Evolutionary conservation across 2,113 vertebrate genomes (phyloP).

Genomic region (Chionomys nivalis): DNA sequence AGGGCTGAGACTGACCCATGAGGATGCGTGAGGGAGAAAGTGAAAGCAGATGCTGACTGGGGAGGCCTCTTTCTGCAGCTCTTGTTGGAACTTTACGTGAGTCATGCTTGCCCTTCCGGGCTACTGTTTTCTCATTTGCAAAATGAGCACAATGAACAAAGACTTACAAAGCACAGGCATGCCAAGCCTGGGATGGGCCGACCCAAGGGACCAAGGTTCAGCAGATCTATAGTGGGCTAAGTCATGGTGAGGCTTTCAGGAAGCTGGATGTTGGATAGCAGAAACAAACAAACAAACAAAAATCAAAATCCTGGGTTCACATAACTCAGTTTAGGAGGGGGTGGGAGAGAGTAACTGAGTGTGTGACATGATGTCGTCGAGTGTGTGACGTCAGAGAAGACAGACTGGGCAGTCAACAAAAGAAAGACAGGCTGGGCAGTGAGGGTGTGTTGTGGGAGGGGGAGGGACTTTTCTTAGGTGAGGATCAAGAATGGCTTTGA

Average conservation of each 20-base stretch:
- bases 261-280: background rate
- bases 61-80: background rate
- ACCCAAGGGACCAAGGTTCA: background rate
- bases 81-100: background rate
- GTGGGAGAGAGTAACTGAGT: background rate
- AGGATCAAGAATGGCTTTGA: background rate
- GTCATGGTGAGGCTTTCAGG: background rate
- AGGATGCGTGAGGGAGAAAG: background rate
- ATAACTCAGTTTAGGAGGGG: background rate
- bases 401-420: background rate
- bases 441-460: no score
- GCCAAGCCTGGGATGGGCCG: background rate
- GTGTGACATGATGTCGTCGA: background rate
- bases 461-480: background rate
- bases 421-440: background rate
- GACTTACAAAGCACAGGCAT: background rate
- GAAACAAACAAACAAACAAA: background rate
- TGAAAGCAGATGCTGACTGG: background rate
- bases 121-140: conserved; percentile 38
- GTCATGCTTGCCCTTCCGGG: background rate
- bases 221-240: background rate
- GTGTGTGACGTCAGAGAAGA: background rate
- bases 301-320: background rate
- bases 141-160: conserved; percentile 2
- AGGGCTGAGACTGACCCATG: background rate